These are phyloP conservation scores for Chlorops oryzae DNA, from an alignment of 1,140 invertebrate species.

Conservation along the genomic window DNA sequence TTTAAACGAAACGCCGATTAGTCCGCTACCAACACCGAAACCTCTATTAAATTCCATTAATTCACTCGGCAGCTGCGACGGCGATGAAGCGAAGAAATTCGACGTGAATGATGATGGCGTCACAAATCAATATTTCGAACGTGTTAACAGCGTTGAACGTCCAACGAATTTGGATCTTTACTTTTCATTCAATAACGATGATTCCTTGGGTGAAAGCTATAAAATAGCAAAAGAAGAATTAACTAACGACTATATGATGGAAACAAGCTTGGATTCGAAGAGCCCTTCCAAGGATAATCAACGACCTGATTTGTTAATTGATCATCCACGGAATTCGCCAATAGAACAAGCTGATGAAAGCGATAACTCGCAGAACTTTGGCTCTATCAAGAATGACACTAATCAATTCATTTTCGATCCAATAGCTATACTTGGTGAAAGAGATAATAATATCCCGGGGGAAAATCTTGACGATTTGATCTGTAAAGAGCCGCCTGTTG, in stretches of 20 bases:
- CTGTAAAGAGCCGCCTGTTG: too few species aligned
- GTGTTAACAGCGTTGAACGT: constrained; percentile 40
- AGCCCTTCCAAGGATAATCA: not conserved
- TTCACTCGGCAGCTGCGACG: constrained; percentile 4
- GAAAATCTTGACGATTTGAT: not conserved
- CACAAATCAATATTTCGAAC: constrained; percentile 45
- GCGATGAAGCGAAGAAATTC: constrained; percentile 15
- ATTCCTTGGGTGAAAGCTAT: too few species aligned
- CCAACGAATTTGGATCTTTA: constrained; percentile 33
- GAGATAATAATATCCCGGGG: constrained; percentile 5
- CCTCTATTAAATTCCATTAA: constrained; percentile 14
- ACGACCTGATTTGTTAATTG: too few species aligned
- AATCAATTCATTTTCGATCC: too few species aligned
- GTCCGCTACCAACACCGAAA: constrained; percentile 25
- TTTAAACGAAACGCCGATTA: constrained; percentile 24
- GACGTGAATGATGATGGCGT: constrained; percentile 39
- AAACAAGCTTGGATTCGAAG: too few species aligned
- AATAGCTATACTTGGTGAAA: not conserved
- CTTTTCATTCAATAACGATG: constrained; percentile 38
- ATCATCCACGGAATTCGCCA: too few species aligned
- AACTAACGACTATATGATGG: too few species aligned
- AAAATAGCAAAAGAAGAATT: too few species aligned
- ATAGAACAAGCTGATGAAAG: too few species aligned
- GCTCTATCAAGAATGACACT: too few species aligned
- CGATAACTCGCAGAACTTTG: too few species aligned